Percentiles rank a stretch among this genome's conserved stretches.
phyloP scores from a whole-genome alignment of 1,140 invertebrate genomes.

The Araneus ventricosus region DNA sequence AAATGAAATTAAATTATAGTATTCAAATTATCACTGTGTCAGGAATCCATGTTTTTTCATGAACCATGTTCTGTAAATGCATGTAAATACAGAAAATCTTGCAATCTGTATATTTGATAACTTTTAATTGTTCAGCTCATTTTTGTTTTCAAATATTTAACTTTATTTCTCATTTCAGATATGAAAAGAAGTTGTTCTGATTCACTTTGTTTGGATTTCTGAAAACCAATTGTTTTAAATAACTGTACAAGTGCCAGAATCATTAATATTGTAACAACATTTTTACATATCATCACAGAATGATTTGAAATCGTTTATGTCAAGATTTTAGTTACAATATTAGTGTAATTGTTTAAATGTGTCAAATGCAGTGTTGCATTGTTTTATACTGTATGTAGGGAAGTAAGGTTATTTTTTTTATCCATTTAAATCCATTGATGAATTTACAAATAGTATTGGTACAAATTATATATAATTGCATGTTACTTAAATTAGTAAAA shows the following conservation, averaged over 20 bases:
- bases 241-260: slow-evolving; percentile 37
- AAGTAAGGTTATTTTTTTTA: not conserved
- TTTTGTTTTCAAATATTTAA: too few relatives aligned
- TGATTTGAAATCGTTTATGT: not conserved
- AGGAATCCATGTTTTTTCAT: too few relatives aligned
- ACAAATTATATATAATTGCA: not conserved
- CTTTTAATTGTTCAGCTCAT: too few relatives aligned
- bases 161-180: slow-evolving; percentile 3
- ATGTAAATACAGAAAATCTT: too few relatives aligned
- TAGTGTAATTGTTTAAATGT: not conserved
- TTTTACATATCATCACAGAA: slow-evolving; percentile 29
- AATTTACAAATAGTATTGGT: not conserved
- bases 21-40: too few relatives aligned
- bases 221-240: not conserved
- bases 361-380: slow-evolving; percentile 14
- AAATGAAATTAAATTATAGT: too few relatives aligned
- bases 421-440: slow-evolving; percentile 28
- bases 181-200: slow-evolving; percentile 65
- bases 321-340: not conserved
- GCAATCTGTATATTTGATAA: too few relatives aligned
- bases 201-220: not conserved
- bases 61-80: too few relatives aligned
- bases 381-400: not conserved
- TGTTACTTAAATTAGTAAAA: not conserved
- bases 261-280: not conserved